phyloP scores from a whole-genome alignment of 2,113 vertebrate genomes.

The Sporophila hypoxantha region DNA sequence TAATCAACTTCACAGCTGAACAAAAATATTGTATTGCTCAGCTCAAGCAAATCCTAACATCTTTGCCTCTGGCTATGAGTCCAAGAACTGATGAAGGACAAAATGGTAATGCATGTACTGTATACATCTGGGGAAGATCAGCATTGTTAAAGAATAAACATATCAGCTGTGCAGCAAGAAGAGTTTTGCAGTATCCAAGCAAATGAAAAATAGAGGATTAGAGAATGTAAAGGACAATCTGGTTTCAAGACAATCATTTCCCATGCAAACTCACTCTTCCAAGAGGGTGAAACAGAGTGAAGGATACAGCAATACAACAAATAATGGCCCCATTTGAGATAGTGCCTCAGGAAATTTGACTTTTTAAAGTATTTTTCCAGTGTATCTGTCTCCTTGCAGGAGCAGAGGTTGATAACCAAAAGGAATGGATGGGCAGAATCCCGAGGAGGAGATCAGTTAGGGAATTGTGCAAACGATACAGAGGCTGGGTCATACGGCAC shows the following conservation, averaged over 20 bases:
- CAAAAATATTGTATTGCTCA: constrained; percentile 69
- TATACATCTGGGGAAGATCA: neutral
- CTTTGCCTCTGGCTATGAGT: constrained; percentile 54
- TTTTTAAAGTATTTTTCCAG: constrained; percentile 11
- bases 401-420: constrained; percentile 20
- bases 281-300: neutral
- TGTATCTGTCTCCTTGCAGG: neutral
- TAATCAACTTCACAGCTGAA: constrained; percentile 71
- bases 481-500: neutral
- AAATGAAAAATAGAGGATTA: neutral
- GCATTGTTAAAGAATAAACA: neutral
- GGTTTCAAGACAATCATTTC: neutral
- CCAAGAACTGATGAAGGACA: constrained; percentile 58
- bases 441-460: neutral
- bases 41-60: constrained; percentile 67
- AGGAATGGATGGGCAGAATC: neutral
- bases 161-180: neutral
- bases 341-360: neutral
- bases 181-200: neutral
- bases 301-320: neutral
- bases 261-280: neutral
- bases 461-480: neutral
- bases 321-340: neutral
- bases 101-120: constrained; percentile 2
- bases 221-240: neutral